These are phyloP conservation scores for Congeria kusceri DNA, from an alignment of 2,888 invertebrate species.

Conservation along the genomic window DNA sequence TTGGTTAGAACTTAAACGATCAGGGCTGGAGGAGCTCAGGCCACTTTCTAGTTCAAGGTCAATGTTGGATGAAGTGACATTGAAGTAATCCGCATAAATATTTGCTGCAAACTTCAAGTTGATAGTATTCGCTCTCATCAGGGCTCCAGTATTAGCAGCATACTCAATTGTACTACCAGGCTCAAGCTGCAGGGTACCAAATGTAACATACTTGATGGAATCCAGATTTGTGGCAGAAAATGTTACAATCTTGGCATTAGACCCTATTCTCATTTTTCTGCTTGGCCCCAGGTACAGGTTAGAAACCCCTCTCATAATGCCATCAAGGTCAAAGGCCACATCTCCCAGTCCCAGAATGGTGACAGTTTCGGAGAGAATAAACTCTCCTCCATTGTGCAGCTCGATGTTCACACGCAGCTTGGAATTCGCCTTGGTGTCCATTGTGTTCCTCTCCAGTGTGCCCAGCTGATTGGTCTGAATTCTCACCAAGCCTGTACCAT, in stretches of 20 bases:
- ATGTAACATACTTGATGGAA: conserved; percentile 63
- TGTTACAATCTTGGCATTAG: conserved; percentile 71
- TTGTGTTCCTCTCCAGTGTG: conserved; percentile 67
- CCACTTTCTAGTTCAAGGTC: conserved; percentile 71
- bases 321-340: conserved; percentile 75
- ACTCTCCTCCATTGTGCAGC: conserved; percentile 76
- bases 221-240: conserved; percentile 59
- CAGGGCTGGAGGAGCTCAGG: conserved; percentile 66
- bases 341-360: conserved; percentile 71
- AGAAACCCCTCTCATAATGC: conserved; percentile 69
- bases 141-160: conserved; percentile 71
- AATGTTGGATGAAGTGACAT: conserved; percentile 65
- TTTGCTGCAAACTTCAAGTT: conserved; percentile 70
- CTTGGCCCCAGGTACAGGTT: conserved; percentile 69
- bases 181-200: conserved; percentile 74
- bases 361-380: conserved; percentile 75
- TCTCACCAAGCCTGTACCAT: conserved; percentile 75
- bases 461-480: conserved; percentile 72
- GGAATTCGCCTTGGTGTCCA: conserved; percentile 62
- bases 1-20: conserved; percentile 58
- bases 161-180: conserved; percentile 72
- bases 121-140: conserved; percentile 67
- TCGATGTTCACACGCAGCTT: conserved; percentile 76
- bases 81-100: conserved; percentile 72
- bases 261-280: conserved; percentile 74